Evolutionary conservation across 2,888 invertebrate genomes (phyloP).

Genomic region (Polydrusus tereticollis): DNA sequence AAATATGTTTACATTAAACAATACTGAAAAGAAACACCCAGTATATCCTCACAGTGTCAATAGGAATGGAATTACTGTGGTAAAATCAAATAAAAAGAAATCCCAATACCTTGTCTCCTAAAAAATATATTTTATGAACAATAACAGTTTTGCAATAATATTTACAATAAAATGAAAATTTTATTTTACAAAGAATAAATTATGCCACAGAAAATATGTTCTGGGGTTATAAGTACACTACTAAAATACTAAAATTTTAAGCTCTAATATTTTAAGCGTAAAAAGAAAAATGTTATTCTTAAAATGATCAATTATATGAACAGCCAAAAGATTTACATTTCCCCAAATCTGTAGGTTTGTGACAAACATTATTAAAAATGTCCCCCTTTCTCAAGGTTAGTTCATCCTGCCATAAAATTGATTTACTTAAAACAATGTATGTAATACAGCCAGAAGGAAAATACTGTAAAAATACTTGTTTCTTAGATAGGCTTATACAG

Average conservation of each 20-base stretch:
- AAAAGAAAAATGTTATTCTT: slow-evolving; percentile 5
- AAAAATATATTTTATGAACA: slow-evolving; percentile 36
- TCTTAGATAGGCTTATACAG: slow-evolving; percentile 96
- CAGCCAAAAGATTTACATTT: no score
- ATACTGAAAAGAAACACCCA: no score
- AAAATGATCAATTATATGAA: not conserved
- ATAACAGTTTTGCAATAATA: slow-evolving; percentile 19
- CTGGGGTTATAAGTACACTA: no score
- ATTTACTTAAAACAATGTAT: slow-evolving; percentile 14
- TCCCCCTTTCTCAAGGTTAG: no score
- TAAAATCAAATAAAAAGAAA: not conserved
- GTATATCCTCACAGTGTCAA: no score
- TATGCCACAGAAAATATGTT: no score
- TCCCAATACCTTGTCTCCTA: not conserved
- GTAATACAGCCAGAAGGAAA: not conserved
- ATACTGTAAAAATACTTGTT: not conserved
- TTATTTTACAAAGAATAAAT: slow-evolving; percentile 31
- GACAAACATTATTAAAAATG: no score
- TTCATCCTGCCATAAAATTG: slow-evolving; percentile 9
- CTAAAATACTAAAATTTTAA: not conserved
- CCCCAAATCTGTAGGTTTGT: no score
- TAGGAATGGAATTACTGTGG: no score
- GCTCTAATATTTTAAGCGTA: not conserved
- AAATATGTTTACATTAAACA: no score
- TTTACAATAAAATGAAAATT: slow-evolving; percentile 36